These are phyloP conservation scores for Serranus cabrilla DNA, from an alignment of 2,797 vertebrate genomes.

Conservation along the genomic window DNA sequence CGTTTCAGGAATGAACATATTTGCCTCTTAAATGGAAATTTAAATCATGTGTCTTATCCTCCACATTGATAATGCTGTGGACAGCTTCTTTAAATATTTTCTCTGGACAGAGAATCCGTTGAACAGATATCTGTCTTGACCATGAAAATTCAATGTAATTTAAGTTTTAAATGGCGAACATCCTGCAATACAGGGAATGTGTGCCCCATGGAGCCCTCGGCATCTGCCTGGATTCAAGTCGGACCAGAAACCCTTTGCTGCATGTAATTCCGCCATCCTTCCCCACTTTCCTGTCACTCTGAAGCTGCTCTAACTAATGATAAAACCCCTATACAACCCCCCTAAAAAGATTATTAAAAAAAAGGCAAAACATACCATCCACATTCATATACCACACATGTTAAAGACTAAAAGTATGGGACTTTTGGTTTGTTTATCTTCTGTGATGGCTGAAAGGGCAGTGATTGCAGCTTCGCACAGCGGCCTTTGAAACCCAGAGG, in stretches of 20 bases:
- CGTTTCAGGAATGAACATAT: too few relatives aligned
- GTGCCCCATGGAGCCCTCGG: too few relatives aligned
- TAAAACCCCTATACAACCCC: too few relatives aligned
- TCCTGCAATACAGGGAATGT: background rate
- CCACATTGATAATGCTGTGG: background rate
- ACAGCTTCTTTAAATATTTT: background rate
- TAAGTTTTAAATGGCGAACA: background rate
- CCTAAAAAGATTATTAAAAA: background rate
- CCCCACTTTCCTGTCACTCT: too few relatives aligned
- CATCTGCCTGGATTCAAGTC: too few relatives aligned
- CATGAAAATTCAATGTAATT: slow-evolving; percentile 12
- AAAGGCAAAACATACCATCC: slow-evolving; percentile 72
- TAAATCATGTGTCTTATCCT: background rate
- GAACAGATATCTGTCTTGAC: background rate
- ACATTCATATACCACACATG: slow-evolving; percentile 85
- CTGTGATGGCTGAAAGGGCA: slow-evolving; percentile 73
- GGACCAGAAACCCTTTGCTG: too few relatives aligned
- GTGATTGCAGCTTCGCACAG: slow-evolving; percentile 3
- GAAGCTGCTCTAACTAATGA: too few relatives aligned
- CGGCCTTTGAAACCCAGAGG: slow-evolving; percentile 12
- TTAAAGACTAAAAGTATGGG: background rate
- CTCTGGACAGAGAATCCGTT: slow-evolving; percentile 29
- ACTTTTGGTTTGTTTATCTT: slow-evolving; percentile 44
- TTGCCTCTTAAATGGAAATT: slow-evolving; percentile 16
- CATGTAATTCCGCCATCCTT: too few relatives aligned